Evolutionary conservation across 2,113 vertebrate genomes (phyloP).

Genomic region (Limnothrissa miodon): DNA sequence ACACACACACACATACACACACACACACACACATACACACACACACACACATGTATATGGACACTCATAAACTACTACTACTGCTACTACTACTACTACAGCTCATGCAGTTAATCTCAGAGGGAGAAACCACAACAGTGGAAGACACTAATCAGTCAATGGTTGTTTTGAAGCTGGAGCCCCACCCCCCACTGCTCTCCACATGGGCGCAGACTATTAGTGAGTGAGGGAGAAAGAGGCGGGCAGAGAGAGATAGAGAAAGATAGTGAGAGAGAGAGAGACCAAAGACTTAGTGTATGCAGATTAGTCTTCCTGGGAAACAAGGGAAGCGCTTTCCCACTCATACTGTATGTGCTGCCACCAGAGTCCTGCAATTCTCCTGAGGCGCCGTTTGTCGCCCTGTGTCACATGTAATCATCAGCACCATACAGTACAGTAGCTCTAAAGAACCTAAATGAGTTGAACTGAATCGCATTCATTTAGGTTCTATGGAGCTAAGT

Average conservation of each 20-base stretch:
- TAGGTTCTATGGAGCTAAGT: too few relatives aligned
- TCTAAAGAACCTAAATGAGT: neutral
- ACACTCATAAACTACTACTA: neutral
- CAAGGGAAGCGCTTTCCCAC: neutral
- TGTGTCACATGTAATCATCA: neutral
- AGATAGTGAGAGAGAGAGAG: neutral
- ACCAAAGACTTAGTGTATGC: neutral
- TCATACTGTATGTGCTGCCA: neutral
- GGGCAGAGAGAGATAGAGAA: neutral
- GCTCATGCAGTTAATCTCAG: constrained; percentile 24
- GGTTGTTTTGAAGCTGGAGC: neutral
- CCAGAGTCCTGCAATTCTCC: neutral
- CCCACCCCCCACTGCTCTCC: neutral
- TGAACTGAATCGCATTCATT: neutral
- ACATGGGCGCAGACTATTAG: neutral
- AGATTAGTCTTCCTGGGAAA: neutral
- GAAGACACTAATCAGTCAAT: neutral
- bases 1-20: neutral
- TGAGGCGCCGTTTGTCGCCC: neutral
- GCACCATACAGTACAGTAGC: too few relatives aligned
- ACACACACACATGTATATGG: neutral
- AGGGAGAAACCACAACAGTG: neutral
- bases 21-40: neutral
- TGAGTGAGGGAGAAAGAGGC: neutral
- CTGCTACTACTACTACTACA: constrained; percentile 18